Evolutionary conservation across 2,113 vertebrate species (phyloP).

Genomic region (Mionectes macconnelli): DNA sequence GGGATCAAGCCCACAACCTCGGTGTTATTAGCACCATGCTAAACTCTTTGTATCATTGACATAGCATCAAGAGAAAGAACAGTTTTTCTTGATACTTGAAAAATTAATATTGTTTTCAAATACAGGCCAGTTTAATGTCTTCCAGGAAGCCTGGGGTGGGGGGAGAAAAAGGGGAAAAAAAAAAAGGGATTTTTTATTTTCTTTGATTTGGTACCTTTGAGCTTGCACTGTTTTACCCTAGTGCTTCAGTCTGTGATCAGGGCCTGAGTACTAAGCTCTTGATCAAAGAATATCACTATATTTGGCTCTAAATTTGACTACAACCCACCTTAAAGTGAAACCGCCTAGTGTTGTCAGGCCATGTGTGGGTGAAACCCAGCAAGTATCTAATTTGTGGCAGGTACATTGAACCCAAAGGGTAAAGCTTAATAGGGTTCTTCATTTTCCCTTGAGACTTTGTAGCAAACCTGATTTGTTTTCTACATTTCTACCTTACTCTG

Average conservation of each 20-base stretch:
- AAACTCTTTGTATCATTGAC: not conserved
- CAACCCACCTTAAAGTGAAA: not conserved
- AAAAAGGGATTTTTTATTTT: not conserved
- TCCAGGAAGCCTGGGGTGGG: not conserved
- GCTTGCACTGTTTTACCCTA: not conserved
- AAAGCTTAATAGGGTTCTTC: not conserved
- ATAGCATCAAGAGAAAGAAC: not conserved
- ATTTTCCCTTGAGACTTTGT: not conserved
- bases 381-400: not conserved
- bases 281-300: not conserved
- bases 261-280: not conserved
- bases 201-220: not conserved
- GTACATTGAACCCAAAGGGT: not conserved
- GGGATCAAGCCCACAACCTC: not conserved
- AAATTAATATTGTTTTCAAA: not conserved
- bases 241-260: not conserved
- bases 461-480: not conserved
- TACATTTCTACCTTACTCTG: not conserved
- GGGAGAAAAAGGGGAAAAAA: fast-evolving
- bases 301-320: not conserved
- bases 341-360: not conserved
- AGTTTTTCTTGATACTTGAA: not conserved
- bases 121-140: not conserved
- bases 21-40: not conserved
- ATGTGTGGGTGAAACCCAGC: not conserved